Percentiles rank a stretch among this genome's conserved stretches.
Conservation (phyloP, 2,113 vertebrate genomes). For the Petaurus breviceps region DNA sequence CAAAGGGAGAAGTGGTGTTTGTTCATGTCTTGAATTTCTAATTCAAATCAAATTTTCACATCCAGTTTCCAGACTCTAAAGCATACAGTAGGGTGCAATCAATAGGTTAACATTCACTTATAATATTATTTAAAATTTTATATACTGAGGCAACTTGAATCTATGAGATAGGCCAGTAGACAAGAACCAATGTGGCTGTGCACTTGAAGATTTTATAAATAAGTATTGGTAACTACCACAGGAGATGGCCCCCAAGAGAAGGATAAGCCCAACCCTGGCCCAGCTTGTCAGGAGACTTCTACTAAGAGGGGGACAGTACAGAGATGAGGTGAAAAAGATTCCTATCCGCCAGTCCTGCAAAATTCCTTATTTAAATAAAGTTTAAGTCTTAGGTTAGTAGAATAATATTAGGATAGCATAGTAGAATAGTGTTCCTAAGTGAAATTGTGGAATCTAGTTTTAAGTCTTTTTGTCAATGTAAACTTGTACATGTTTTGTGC, state of each 20-base stretch:
- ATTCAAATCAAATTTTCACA: not conserved
- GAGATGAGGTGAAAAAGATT: not conserved
- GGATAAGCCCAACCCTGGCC: not conserved
- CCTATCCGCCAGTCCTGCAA: not conserved
- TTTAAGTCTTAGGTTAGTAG: not conserved
- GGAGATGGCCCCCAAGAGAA: not conserved
- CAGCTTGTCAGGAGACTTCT: not conserved
- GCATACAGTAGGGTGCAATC: not conserved
- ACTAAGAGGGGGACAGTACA: not conserved
- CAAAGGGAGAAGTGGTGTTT: not conserved
- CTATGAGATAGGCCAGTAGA: not conserved
- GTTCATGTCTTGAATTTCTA: not conserved
- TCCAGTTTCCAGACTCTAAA: not conserved
- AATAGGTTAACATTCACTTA: not conserved
- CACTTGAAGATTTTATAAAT: not conserved
- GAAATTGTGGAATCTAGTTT: not conserved
- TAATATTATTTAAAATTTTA: not conserved
- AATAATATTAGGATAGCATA: too few relatives aligned
- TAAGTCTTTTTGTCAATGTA: not conserved
- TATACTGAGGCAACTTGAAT: not conserved
- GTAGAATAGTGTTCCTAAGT: not conserved
- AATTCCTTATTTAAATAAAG: not conserved
- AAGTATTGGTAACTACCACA: not conserved
- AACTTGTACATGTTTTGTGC: not conserved
- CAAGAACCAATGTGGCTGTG: not conserved